Percentiles rank a stretch among this genome's conserved stretches.
phyloP scores from a whole-genome alignment of 2,888 invertebrate genomes.

The Iselma pallidipennis region DNA sequence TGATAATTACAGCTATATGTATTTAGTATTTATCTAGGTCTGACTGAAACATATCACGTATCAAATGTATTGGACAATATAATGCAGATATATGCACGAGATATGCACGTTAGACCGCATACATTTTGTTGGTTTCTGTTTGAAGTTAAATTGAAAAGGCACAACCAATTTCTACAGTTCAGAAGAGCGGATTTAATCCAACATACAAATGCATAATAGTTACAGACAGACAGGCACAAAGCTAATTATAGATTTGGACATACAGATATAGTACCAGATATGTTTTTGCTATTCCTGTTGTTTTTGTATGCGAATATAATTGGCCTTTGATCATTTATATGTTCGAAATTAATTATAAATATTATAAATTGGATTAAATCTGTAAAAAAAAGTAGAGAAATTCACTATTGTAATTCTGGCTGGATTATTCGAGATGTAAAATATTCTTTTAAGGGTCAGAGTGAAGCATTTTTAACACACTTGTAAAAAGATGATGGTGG shows the following conservation, averaged over 20 bases:
- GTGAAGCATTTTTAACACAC: no score
- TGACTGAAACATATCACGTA: constrained; percentile 20
- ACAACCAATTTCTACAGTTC: constrained; percentile 17
- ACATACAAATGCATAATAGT: not conserved
- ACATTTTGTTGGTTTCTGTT: constrained; percentile 10
- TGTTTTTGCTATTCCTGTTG: not conserved
- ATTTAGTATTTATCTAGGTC: constrained; percentile 20
- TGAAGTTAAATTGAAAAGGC: constrained; percentile 24
- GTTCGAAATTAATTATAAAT: no score
- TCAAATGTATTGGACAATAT: constrained; percentile 4
- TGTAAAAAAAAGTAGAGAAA: no score
- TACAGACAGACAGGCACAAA: not conserved
- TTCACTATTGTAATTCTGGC: no score
- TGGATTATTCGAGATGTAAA: no score
- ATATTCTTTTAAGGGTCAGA: no score
- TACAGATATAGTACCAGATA: not conserved
- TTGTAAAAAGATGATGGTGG: no score
- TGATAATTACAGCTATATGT: constrained; percentile 15
- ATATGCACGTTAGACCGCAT: not conserved
- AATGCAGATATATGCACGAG: not conserved
- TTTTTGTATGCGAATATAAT: not conserved
- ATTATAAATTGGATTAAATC: no score
- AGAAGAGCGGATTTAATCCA: constrained; percentile 8
- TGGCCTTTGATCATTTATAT: not conserved
- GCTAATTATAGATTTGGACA: not conserved